Conservation (phyloP, 2,888 invertebrate species). For the Acronicta psi region DNA sequence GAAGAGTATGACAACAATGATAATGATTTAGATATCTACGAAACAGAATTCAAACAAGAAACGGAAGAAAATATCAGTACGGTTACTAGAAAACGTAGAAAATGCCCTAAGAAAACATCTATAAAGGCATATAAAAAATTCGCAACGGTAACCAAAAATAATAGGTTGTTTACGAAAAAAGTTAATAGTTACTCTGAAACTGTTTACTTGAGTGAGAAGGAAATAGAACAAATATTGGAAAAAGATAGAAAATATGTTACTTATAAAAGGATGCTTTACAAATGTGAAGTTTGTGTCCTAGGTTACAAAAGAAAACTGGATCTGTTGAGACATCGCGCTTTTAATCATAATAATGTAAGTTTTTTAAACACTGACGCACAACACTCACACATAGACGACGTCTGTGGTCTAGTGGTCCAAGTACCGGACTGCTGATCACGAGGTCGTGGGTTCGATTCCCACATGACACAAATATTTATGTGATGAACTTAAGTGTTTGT, state of each 20-base stretch:
- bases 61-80: background rate
- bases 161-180: background rate
- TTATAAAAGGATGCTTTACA: slow-evolving; percentile 1
- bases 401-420: too few species aligned
- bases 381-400: too few species aligned
- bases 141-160: slow-evolving; percentile 17
- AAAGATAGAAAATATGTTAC: slow-evolving; percentile 30
- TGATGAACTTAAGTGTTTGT: too few species aligned
- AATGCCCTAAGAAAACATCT: background rate
- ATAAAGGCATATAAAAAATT: slow-evolving; percentile 24
- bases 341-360: slow-evolving; percentile 64
- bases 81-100: background rate
- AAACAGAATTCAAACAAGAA: slow-evolving; percentile 27
- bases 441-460: too few species aligned
- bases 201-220: slow-evolving; percentile 50
- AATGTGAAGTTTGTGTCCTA: slow-evolving; percentile 42
- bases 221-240: slow-evolving; percentile 52
- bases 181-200: slow-evolving; percentile 32
- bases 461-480: too few species aligned
- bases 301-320: slow-evolving; percentile 57
- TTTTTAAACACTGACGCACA: background rate
- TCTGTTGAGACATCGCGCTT: slow-evolving; percentile 59
- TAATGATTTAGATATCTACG: slow-evolving; percentile 25
- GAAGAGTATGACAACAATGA: slow-evolving; percentile 30
- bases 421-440: too few species aligned